Evolutionary conservation across 2,113 vertebrate species (phyloP).

Genomic region (Urocolius indicus): DNA sequence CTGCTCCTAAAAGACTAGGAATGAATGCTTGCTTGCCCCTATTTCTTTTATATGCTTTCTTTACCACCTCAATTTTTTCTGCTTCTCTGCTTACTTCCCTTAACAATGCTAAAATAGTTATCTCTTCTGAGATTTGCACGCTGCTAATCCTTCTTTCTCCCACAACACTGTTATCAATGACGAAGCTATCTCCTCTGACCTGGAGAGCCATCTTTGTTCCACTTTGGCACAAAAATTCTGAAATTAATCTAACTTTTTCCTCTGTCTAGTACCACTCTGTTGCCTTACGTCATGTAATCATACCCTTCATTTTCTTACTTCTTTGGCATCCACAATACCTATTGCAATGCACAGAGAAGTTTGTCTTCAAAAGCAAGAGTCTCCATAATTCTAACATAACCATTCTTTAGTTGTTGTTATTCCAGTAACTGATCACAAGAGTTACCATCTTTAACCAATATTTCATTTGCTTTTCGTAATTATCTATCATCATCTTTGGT

Average conservation of each 20-base stretch:
- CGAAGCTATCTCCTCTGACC: not conserved
- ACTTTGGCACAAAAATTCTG: not conserved
- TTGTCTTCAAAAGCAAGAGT: not conserved
- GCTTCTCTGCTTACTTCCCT: not conserved
- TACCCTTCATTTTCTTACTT: not conserved
- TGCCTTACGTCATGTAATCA: not conserved
- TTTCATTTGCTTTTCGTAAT: not conserved
- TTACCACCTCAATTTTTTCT: not conserved
- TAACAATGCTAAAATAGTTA: not conserved
- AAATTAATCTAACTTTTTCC: not conserved
- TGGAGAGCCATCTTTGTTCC: not conserved
- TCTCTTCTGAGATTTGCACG: not conserved
- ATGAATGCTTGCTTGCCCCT: not conserved
- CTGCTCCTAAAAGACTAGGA: not conserved
- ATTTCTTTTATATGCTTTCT: not conserved
- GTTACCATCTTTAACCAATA: not conserved
- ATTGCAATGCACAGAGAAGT: not conserved
- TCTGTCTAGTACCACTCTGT: not conserved
- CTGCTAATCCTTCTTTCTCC: not conserved
- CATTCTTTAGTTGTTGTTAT: not conserved
- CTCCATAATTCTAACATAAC: not conserved
- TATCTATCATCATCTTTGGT: not conserved
- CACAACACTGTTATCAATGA: not conserved
- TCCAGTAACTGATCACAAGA: not conserved
- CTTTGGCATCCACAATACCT: not conserved